Percentiles rank a stretch among this genome's conserved stretches.
These are phyloP conservation scores for Enteromius radiatus DNA, from an alignment of 2,797 vertebrate species.

Conservation along the genomic window DNA sequence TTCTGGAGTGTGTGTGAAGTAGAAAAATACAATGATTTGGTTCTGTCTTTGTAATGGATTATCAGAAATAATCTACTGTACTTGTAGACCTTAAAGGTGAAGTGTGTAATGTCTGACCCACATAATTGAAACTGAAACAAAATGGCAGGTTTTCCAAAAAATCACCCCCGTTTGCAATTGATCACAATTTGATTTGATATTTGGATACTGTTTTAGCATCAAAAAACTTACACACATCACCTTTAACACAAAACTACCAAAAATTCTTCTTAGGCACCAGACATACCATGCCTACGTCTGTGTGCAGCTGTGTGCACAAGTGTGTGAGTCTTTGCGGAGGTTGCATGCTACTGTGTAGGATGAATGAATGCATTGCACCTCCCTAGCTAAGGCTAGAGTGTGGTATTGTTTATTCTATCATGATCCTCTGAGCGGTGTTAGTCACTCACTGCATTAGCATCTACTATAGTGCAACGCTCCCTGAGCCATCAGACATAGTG, in stretches of 20 bases:
- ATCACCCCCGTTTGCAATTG: neutral
- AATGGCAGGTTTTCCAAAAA: neutral
- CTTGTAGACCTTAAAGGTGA: neutral
- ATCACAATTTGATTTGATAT: neutral
- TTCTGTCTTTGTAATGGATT: neutral
- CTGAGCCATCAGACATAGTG: conserved; percentile 23
- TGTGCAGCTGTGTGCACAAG: conserved; percentile 23
- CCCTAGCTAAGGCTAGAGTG: conserved; percentile 39
- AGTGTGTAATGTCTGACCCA: neutral
- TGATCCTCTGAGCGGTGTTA: conserved; percentile 51
- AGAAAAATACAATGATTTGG: neutral
- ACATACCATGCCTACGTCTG: conserved; percentile 5
- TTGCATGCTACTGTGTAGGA: conserved; percentile 51
- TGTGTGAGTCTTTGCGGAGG: conserved; percentile 21
- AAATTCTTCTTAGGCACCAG: conserved; percentile 2
- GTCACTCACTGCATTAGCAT: conserved; percentile 53
- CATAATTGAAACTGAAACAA: neutral
- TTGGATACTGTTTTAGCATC: neutral
- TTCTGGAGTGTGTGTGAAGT: neutral
- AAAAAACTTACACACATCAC: neutral
- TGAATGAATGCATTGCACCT: conserved; percentile 54
- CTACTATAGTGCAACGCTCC: conserved; percentile 19
- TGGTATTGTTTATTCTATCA: conserved; percentile 42
- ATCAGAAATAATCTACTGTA: neutral
- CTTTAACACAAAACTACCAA: conserved; percentile 18